Evolutionary conservation across 2,888 invertebrate genomes (phyloP), one percentile per base, ranked within the genome.

Genomic region (Plutella xylostella): DNA sequence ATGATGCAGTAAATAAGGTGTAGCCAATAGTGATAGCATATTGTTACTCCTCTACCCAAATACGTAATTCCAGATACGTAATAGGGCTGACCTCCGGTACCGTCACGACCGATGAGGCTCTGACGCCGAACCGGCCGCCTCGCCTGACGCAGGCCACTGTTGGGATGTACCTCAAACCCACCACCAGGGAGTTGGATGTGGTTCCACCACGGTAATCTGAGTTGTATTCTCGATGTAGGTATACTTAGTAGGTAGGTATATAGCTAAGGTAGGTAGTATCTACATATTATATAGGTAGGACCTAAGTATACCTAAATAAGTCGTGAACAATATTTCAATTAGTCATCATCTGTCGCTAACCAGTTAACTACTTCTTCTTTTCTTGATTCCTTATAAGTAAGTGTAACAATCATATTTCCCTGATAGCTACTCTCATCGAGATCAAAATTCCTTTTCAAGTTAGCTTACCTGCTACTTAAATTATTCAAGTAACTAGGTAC

Each of bases 141-240:
- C 60, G 75, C 42, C 63, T 85, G 15, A 87, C 87, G 0, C 86
- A 87, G 53, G 55, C 60, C 20, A 71, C 72, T 3, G 53, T 87
- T 30, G 85, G 71, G 15, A 70, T 72, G 53, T 86, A 63, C 51
- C 65, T 83, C 33, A 66, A 65, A 45, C 87, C 87, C 1, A 56
- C 86, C 7, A 78, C 76, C 5, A 63, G 62, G 44, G 70, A 73
- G 48, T 56, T 82, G 4, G 58, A 54, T 1, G 72, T 70, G 58
- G 55, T 68, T 14, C 72, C 78, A 30, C 72, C 73, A 38, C 68
- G 63, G 78, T 78, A 46, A 63, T 63, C 15, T 28, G 4, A 31
- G 9, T 6, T 31, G 4, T 31, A 9, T n/a, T 4, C 31, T n/a
- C 4, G 4, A 31, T n/a, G 12, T 31, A n/a, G 31, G 9, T 25